Conservation (phyloP, 1,140 invertebrate species). For the Adelges cooleyi region DNA sequence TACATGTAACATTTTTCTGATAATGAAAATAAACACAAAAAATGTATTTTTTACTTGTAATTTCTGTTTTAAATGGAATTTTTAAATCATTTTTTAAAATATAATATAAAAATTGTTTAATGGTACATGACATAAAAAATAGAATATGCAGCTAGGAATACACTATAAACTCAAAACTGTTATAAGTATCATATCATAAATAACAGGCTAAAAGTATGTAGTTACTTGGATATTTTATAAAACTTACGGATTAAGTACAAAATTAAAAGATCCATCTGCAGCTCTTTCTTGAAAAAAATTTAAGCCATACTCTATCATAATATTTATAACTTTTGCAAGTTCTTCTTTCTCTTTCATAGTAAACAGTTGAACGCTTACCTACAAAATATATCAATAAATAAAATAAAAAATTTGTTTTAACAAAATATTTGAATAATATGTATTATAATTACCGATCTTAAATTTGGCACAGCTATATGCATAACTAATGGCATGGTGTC, state of each 20-base stretch:
- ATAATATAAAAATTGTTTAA: no score
- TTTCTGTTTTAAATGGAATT: no score
- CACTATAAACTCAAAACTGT: no score
- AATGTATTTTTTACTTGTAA: no score
- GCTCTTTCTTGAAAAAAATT: slow-evolving; percentile 70
- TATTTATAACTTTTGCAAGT: slow-evolving; percentile 57
- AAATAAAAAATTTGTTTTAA: background rate
- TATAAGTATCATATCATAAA: no score
- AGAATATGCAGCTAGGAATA: no score
- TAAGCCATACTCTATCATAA: slow-evolving; percentile 83
- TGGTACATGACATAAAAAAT: no score
- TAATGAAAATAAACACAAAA: no score
- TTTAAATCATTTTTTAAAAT: no score
- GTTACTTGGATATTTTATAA: no score
- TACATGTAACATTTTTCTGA: no score
- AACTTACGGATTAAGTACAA: slow-evolving; percentile 69
- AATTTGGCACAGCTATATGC: slow-evolving; percentile 59
- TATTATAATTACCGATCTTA: slow-evolving; percentile 54
- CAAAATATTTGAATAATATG: slow-evolving; percentile 30
- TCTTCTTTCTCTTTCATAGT: slow-evolving; percentile 60
- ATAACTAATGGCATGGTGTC: slow-evolving; percentile 65
- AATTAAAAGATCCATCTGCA: slow-evolving; percentile 65
- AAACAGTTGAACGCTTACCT: slow-evolving; percentile 61
- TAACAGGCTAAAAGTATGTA: no score
- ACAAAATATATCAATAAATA: slow-evolving; percentile 32